phyloP scores from a whole-genome alignment of 2,888 invertebrate species.

The Leptinotarsa peninsularis region DNA sequence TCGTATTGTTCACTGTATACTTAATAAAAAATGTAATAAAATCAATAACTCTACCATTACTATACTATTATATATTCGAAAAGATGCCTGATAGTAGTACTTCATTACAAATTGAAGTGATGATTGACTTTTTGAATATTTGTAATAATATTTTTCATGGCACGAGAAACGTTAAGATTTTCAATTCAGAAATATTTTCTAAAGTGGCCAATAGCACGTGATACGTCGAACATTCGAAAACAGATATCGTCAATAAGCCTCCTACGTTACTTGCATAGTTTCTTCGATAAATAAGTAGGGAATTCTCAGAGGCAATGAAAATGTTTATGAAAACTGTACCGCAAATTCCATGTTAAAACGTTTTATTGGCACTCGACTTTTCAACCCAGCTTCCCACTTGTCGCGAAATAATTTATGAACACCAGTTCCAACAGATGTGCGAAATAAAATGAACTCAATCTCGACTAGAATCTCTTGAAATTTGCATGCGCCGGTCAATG shows the following conservation, averaged over 20 bases:
- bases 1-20: too few relatives aligned
- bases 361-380: constrained; percentile 21
- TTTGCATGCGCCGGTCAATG: constrained; percentile 18
- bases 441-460: constrained; percentile 19
- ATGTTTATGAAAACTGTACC: constrained; percentile 15
- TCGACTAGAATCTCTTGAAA: constrained; percentile 15
- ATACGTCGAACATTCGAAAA: background rate
- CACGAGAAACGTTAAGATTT: too few relatives aligned
- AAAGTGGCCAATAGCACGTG: too few relatives aligned
- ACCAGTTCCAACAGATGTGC: constrained; percentile 25
- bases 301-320: background rate
- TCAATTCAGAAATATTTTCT: too few relatives aligned
- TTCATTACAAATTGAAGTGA: too few relatives aligned
- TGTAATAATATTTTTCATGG: too few relatives aligned
- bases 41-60: too few relatives aligned
- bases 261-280: constrained; percentile 1
- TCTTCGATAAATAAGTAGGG: background rate
- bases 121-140: too few relatives aligned
- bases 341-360: constrained; percentile 25
- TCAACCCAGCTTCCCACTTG: constrained; percentile 19
- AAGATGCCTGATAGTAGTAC: too few relatives aligned
- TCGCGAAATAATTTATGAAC: constrained; percentile 20
- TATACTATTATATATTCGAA: too few relatives aligned
- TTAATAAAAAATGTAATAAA: too few relatives aligned
- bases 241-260: background rate